Conservation (phyloP, 2,797 vertebrate genomes). For the Muraenolepis orangiensis region DNA sequence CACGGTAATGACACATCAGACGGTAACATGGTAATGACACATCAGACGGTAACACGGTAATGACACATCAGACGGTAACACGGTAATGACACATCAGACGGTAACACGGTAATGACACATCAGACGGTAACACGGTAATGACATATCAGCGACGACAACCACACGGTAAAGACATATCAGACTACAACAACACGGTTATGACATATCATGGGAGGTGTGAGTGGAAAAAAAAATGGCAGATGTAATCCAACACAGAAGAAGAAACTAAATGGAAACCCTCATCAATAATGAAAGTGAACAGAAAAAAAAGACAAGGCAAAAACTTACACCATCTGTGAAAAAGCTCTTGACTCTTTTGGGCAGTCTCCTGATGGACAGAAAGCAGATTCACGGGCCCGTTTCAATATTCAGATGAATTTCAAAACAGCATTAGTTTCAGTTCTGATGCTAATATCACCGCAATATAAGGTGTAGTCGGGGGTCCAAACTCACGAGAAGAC, state of each 20-base stretch:
- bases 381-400: background rate
- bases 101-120: background rate
- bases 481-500: conserved; percentile 78
- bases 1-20: too few species aligned
- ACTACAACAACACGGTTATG: too few species aligned
- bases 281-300: background rate
- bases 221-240: background rate
- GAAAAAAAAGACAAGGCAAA: background rate
- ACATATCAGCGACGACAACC: background rate
- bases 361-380: conserved; percentile 76
- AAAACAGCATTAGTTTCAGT: background rate
- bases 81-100: background rate
- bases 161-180: too few species aligned
- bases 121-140: background rate
- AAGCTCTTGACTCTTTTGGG: conserved; percentile 93
- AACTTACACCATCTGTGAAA: conserved; percentile 92
- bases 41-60: too few species aligned
- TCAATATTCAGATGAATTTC: background rate
- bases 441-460: background rate
- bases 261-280: background rate
- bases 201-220: too few species aligned
- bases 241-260: background rate
- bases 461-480: background rate
- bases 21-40: too few species aligned
- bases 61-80: too few species aligned